Conservation (phyloP, 92 coral and sea anemone species). For the Actinernus sp. region DNA sequence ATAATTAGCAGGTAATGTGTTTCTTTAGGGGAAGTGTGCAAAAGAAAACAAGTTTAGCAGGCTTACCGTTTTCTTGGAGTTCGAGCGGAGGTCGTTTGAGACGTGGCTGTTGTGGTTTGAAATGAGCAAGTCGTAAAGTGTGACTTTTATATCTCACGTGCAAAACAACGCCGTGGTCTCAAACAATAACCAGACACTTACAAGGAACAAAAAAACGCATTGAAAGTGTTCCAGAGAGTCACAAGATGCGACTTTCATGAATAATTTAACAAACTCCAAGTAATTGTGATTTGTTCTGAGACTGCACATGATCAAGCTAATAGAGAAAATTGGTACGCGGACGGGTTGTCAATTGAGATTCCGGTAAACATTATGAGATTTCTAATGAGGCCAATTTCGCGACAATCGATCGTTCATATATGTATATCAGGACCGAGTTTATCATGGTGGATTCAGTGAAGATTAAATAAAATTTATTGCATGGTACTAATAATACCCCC, state of each 20-base stretch:
- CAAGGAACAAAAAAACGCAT: constrained; percentile 6
- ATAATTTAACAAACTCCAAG: background rate
- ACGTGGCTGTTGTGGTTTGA: constrained; percentile 12
- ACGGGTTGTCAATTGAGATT: background rate
- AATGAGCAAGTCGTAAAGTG: constrained; percentile 27
- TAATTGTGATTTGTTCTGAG: background rate
- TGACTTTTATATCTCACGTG: constrained; percentile 26
- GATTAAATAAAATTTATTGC: background rate
- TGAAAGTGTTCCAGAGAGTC: background rate
- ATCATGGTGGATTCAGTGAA: background rate
- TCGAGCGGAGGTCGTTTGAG: background rate
- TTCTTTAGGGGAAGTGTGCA: background rate
- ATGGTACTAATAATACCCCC: no score
- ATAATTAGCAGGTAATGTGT: background rate
- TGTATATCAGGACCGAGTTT: background rate
- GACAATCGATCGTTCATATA: background rate
- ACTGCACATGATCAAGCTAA: background rate
- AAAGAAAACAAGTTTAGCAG: background rate
- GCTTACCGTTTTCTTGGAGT: background rate
- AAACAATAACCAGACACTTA: constrained; percentile 15
- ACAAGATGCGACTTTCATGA: background rate
- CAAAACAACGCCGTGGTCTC: background rate
- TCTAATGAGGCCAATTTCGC: background rate
- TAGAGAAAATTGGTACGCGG: background rate
- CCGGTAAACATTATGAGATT: background rate